A percentile compares a stretch with the other conserved stretches of the same genome.
These are phyloP conservation scores for Drosophila littoralis DNA, from an alignment of 1,140 invertebrate species.

Conservation along the genomic window DNA sequence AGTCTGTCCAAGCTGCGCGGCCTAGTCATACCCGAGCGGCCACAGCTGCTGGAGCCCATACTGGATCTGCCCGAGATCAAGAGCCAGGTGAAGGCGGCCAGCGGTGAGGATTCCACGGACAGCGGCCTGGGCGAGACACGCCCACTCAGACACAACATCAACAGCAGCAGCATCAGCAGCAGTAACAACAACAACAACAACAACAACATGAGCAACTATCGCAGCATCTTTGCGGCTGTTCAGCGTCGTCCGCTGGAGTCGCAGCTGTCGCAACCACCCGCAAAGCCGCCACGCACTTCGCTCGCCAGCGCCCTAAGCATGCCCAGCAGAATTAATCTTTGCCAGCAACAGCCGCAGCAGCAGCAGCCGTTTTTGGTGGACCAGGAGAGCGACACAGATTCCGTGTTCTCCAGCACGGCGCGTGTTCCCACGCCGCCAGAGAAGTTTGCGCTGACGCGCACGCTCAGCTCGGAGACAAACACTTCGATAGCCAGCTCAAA, in stretches of 20 bases:
- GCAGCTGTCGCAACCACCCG: conserved; percentile 69
- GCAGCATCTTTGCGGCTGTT: conserved; percentile 59
- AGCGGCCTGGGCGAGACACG: conserved; percentile 67
- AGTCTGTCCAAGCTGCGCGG: conserved; percentile 93
- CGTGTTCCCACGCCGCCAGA: conserved; percentile 85
- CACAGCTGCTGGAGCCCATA: conserved; percentile 85
- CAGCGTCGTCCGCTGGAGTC: conserved; percentile 60
- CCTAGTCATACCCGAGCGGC: conserved; percentile 92
- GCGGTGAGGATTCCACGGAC: conserved; percentile 74
- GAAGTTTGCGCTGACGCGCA: conserved; percentile 85
- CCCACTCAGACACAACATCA: conserved; percentile 1
- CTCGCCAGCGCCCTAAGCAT: conserved; percentile 35
- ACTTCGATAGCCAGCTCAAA: conserved; percentile 87
- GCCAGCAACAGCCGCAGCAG: conserved; percentile 16
- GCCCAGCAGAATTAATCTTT: conserved; percentile 21
- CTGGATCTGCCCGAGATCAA: conserved; percentile 92
- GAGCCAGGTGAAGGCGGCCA: conserved; percentile 85
- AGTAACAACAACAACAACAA: neutral
- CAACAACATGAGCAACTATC: conserved; percentile 45
- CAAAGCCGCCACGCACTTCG: conserved; percentile 84
- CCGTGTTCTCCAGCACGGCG: conserved; percentile 89
- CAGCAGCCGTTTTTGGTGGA: conserved; percentile 70
- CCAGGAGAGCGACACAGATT: conserved; percentile 94
- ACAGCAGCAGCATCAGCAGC: conserved; percentile 21
- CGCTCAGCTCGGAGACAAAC: conserved; percentile 87